Base-by-base conservation (phyloP, 2,888 invertebrate species). In the Brenthis daphne region DNA sequence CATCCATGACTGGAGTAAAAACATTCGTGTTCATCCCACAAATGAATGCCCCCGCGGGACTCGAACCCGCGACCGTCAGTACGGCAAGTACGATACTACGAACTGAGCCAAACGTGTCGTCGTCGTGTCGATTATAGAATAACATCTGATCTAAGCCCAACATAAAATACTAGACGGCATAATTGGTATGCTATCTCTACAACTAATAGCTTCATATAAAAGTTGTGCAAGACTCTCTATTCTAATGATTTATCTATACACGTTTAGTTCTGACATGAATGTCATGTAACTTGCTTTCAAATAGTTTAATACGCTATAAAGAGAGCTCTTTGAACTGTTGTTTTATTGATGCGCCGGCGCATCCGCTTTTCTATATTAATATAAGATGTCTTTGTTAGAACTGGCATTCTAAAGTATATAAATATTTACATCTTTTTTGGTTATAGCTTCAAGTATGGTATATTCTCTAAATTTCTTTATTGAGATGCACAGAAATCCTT, bases 331-430 rank as follows among this genome's bases (percentile, higher is more conserved):
- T 72, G 72, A 72, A 70, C 70, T 68, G 55, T 48, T 60, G 56
- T 70, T 72, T 72, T 72, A 70, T 72, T 53, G 69, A 58, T 68
- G 69, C 69, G 64, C 64, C 54, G 60, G 65, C 69, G 69, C 69
- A 69, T 69, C 69, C 69, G 69, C 20, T 48, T 20, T 29, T 20
- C 55, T 50, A 13, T 33, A 47, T 69, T 48, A 33, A 37, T 55
- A 51, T 64, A 64, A 29, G 55, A 55, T 63, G 37, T 43, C 63
- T 63, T 63, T 63, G 63, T 63, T 63, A 63, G 43, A 54, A 63
- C 63, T 14, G 37, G 63, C 20, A 53, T 54, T 64, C 47, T 54
- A 55, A 56, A 64, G 56, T 56, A 51, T 14, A 8, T 63, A 53
- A 51, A n/a, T 53, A 43, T 43, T 20, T 20, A 43, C 37, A 43